A percentile compares a stretch with the other conserved stretches of the same genome.
These are phyloP conservation scores for Eulemur rubriventer DNA, from an alignment of 2,797 vertebrate species.

Conservation along the genomic window DNA sequence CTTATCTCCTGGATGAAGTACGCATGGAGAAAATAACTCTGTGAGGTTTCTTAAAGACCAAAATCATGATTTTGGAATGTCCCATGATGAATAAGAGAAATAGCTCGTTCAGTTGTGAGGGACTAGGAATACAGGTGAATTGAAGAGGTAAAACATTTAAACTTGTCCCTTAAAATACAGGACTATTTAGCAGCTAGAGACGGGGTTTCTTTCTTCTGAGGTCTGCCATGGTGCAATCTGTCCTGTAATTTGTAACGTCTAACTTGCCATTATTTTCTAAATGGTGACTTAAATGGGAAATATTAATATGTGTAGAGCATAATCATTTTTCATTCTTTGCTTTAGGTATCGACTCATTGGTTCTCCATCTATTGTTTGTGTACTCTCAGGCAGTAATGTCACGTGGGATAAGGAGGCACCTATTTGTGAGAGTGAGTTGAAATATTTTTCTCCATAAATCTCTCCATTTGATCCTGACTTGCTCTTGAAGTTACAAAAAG, in stretches of 20 bases:
- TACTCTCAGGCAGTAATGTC: conserved; percentile 26
- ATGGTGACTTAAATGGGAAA: not conserved
- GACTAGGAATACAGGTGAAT: not conserved
- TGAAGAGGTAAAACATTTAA: not conserved
- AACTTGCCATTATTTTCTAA: not conserved
- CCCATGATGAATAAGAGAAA: not conserved
- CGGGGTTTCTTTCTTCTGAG: not conserved
- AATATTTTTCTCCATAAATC: not conserved
- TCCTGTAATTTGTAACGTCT: not conserved
- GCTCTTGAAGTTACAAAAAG: not conserved
- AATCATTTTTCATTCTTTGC: not conserved
- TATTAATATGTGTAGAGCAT: no score
- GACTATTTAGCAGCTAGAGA: not conserved
- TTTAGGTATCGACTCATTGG: conserved; percentile 79
- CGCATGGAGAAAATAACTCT: not conserved
- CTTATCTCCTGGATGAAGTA: not conserved
- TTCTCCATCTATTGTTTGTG: conserved; percentile 55
- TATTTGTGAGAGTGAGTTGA: conserved; percentile 78
- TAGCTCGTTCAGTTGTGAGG: not conserved
- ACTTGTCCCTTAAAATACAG: not conserved
- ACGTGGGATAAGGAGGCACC: conserved; percentile 50
- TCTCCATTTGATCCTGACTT: not conserved
- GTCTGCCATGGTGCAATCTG: not conserved
- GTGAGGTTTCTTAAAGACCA: not conserved
- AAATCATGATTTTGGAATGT: not conserved